Evolutionary conservation across 2,888 invertebrate genomes (phyloP), one percentile per base, ranked within the genome.

Genomic region (Smittia sp.): DNA sequence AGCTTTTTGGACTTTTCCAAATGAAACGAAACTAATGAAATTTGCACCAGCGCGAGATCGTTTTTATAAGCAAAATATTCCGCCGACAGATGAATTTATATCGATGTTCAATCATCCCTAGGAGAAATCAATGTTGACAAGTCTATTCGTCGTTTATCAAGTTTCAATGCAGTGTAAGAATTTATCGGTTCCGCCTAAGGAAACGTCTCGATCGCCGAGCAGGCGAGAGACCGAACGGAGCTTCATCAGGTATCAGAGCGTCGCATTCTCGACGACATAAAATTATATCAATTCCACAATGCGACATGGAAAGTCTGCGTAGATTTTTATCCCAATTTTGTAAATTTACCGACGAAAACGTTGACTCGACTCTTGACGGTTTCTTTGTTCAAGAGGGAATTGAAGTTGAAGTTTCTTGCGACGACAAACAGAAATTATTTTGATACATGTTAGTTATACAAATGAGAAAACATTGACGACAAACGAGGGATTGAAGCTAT

Each of bases 361-460:
- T 32, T 32, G 46, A 46, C 46, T 46, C 32, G 32, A 32, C 4
- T 32, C 9, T 3, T 32, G 3, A 9, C 3, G 32, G 4, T 32
- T 32, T 32, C 32, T 32, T 6, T 32, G 32, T 3, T 32, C 3
- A 32, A 32, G 32, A 32, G 32, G 9, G 4, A 46, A 46, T 58
- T 6, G 22, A 58, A 58, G 58, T 58, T 58, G 20, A 58, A 46
- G 46, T 46, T 46, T 46, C 15, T 46, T 46, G 46, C 46, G 2
- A 58, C 22, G n/a, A 22, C 20, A 11, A 58, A 58, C 58, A 58
- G 22, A 58, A 58, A 58, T 22, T 58, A 58, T 58, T 58, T 58
- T 58, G 58, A 58, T 58, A 58, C 58, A 18, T 58, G 58, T 58
- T 58, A 22, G 22, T 58, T 58, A 20, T 58, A 58, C 58, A 58